Percentiles rank a stretch among this genome's conserved stretches.
phyloP scores from a whole-genome alignment of 2,797 vertebrate genomes.

The Periophthalmus magnuspinnatus region DNA sequence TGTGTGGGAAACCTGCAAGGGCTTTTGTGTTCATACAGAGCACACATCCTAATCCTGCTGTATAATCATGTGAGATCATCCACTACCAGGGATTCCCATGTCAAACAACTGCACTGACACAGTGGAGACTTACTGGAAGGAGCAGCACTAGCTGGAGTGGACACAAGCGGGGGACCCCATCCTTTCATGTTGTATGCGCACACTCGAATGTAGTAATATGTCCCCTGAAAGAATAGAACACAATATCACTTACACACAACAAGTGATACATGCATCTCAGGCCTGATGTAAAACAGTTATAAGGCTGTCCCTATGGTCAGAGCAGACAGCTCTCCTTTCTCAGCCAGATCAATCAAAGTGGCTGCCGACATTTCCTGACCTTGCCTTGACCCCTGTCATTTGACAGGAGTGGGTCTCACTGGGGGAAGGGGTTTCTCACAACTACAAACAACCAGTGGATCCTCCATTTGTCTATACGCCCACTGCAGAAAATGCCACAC shows the following conservation, averaged over 20 bases:
- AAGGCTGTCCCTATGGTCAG: conserved; percentile 44
- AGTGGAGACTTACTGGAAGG: conserved; percentile 85
- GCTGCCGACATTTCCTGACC: conserved; percentile 66
- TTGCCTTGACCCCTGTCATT: conserved; percentile 68
- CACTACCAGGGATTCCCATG: conserved; percentile 24
- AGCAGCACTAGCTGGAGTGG: conserved; percentile 79
- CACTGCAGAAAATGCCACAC: conserved; percentile 56
- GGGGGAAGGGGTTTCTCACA: conserved; percentile 35
- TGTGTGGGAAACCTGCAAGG: conserved; percentile 38
- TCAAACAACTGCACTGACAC: conserved; percentile 15
- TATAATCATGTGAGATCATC: conserved; percentile 26
- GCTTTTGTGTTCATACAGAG: conserved; percentile 15
- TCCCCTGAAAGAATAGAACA: conserved; percentile 74
- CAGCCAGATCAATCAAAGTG: conserved; percentile 76
- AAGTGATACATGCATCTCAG: conserved; percentile 14
- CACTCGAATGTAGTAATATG: conserved; percentile 83
- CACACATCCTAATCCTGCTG: conserved; percentile 17
- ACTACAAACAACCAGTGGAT: conserved; percentile 59
- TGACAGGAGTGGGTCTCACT: conserved; percentile 58
- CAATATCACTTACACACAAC: neutral
- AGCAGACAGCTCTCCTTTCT: conserved; percentile 68
- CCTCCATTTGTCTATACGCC: conserved; percentile 62
- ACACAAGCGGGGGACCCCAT: conserved; percentile 82
- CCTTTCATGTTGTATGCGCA: conserved; percentile 94
- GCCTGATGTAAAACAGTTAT: conserved; percentile 7